Evolutionary conservation across 2,888 invertebrate species (phyloP).

Genomic region (Lycia hirtaria): DNA sequence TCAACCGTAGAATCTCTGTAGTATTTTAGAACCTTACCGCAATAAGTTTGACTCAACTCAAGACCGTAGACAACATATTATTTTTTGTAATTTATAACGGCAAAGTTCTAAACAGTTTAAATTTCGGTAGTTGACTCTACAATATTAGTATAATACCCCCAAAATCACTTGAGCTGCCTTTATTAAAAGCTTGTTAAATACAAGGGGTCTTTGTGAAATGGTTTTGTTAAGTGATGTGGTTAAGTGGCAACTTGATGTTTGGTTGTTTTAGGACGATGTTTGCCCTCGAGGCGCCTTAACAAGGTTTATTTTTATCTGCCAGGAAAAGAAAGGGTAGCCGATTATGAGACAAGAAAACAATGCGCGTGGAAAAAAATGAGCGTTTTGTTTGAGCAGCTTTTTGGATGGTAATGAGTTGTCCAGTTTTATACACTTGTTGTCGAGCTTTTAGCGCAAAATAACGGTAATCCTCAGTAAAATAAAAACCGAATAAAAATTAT

Average conservation of each 20-base stretch:
- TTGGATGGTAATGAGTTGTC: conserved; percentile 16
- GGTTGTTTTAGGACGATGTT: conserved; percentile 81
- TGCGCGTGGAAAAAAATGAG: conserved; percentile 33
- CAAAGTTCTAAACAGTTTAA: conserved; percentile 9
- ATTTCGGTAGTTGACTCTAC: conserved; percentile 24
- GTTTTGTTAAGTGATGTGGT: conserved; percentile 76
- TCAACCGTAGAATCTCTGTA: conserved; percentile 33
- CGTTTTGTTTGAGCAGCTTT: conserved; percentile 23
- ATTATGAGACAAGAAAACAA: conserved; percentile 42
- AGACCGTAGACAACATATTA: conserved; percentile 49
- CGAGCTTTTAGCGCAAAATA: background rate
- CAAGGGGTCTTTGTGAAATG: conserved; percentile 60
- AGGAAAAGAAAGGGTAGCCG: conserved; percentile 55
- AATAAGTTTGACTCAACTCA: background rate
- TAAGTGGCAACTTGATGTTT: conserved; percentile 80
- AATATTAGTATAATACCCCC: conserved; percentile 60
- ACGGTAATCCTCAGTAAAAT: too few species aligned
- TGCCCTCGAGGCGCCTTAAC: conserved; percentile 73
- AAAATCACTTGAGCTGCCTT: conserved; percentile 40
- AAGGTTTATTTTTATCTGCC: conserved; percentile 74
- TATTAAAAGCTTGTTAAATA: conserved; percentile 44
- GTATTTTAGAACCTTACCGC: conserved; percentile 4
- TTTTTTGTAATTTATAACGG: conserved; percentile 60
- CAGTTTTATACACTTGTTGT: conserved; percentile 1
- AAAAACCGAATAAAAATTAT: too few species aligned